Base-by-base conservation (phyloP, 2,113 vertebrate species). In the Leptodactylus fuscus region DNA sequence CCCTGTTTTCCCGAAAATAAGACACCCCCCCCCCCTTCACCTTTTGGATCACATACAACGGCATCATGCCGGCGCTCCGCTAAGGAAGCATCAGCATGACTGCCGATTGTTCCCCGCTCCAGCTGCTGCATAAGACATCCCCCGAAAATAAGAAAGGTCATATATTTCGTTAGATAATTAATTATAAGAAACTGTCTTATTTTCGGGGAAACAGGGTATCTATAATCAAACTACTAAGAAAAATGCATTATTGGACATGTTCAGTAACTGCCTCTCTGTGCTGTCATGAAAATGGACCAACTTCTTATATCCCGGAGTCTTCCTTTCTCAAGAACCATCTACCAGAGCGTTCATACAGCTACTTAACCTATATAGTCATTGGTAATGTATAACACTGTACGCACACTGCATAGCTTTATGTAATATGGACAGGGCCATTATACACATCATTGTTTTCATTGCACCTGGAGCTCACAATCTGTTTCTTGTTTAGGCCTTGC, bases 241-340 rank as follows among this genome's bases (percentile, higher is more conserved):
- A 65, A 32, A 5, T 69, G 8, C 27, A 76, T 32, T 34, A 51
- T 32, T 32, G 27, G 46, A 75, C 48, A 53, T 53, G 18, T 76
- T 76, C 1, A 38, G 8, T 78, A 55, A 38, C 9, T 20, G 46
- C 24, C 16, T 10, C 10, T 20, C 8, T 81, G n/a, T 44, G 13
- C 44, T 48, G 12, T 58, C 9, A 49, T 81, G 67, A 24, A 82
- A 38, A 41, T 24, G 48, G 41, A 38, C 29, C 44, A 49, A 36
- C 67, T 53, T 82, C 81, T 38, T 55, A 18, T n/a, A 71, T 51
- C 46, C 65, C 34, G 32, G 67, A 82, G 81, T 71, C 34, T 73
- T 51, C 58, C 22, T n/a, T 27, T 74, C 18, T 27, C 22, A 74
- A 74, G n/a, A 24, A 8, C 16, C 7, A 49, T 46, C 71, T 75